Percentiles rank a stretch among this genome's conserved stretches.
Evolutionary conservation across 2,797 vertebrate genomes (phyloP).

Genomic region (Rhinatrema bivittatum): DNA sequence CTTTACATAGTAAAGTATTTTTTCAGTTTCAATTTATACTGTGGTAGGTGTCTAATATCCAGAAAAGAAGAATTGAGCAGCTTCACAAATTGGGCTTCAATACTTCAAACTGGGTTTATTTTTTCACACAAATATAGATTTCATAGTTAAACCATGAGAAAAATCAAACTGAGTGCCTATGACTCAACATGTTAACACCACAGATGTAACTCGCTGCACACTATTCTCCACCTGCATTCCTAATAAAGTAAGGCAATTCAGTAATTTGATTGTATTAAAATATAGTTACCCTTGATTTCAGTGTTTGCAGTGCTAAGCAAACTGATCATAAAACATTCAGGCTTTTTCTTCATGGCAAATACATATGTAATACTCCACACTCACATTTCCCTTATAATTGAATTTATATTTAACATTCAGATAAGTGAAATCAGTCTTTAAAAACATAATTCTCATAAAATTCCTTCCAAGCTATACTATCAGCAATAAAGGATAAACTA

Average conservation of each 20-base stretch:
- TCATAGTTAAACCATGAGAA: conserved; percentile 23
- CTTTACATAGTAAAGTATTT: conserved; percentile 69
- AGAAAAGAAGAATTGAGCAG: conserved; percentile 44
- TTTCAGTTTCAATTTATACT: conserved; percentile 51
- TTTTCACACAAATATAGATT: conserved; percentile 19
- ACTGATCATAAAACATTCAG: no score
- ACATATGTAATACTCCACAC: no score
- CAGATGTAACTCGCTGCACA: conserved; percentile 33
- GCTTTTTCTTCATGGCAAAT: no score
- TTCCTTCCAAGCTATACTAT: conserved; percentile 17
- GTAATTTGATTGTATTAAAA: conserved; percentile 53
- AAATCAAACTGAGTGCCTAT: conserved; percentile 37
- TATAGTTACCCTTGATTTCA: conserved; percentile 36
- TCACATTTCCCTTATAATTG: no score
- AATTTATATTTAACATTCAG: conserved; percentile 15
- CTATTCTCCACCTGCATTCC: no score
- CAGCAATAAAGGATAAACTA: conserved; percentile 11
- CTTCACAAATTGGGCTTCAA: conserved; percentile 40
- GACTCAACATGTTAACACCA: conserved; percentile 27
- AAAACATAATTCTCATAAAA: neutral
- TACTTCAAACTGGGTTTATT: conserved; percentile 21
- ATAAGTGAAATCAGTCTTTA: conserved; percentile 10
- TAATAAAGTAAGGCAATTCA: conserved; percentile 58
- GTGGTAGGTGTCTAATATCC: conserved; percentile 30
- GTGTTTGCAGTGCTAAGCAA: conserved; percentile 16